These are phyloP conservation scores for Trilocha varians DNA, from an alignment of 2,888 invertebrate genomes.

Conservation along the genomic window DNA sequence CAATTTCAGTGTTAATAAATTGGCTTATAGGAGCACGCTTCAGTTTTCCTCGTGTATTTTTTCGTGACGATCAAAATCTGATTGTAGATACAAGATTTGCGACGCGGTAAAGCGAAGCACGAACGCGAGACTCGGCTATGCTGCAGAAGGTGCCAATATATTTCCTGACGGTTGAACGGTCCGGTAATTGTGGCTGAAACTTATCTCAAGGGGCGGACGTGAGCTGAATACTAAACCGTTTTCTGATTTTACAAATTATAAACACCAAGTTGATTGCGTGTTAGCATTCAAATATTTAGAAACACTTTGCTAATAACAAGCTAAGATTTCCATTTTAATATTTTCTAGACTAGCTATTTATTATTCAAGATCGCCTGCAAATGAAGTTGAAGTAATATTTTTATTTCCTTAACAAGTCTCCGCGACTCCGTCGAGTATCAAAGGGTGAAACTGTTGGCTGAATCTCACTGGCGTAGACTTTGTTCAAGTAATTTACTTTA, in stretches of 20 bases:
- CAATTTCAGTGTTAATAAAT: constrained; percentile 29
- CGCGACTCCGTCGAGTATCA: constrained; percentile 36
- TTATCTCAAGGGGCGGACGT: constrained; percentile 64
- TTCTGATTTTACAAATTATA: constrained; percentile 56
- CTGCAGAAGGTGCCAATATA: constrained; percentile 68
- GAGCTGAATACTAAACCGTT: constrained; percentile 55
- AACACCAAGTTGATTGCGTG: constrained; percentile 32
- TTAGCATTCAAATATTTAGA: constrained; percentile 12
- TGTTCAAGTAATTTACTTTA: constrained; percentile 62
- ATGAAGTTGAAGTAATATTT: constrained; percentile 23
- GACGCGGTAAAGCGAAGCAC: constrained; percentile 20
- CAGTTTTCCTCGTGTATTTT: constrained; percentile 22
- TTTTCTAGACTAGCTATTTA: too few relatives aligned
- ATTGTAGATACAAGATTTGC: constrained; percentile 49
- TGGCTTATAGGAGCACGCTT: constrained; percentile 20
- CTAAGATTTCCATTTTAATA: too few relatives aligned
- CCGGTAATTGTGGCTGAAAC: constrained; percentile 70
- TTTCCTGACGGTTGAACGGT: constrained; percentile 67
- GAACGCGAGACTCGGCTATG: constrained; percentile 31
- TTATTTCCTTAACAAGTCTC: constrained; percentile 34
- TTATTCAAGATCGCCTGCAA: constrained; percentile 8
- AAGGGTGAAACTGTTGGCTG: constrained; percentile 41
- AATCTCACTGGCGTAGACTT: constrained; percentile 54
- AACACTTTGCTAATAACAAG: too few relatives aligned
- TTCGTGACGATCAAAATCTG: constrained; percentile 35